Conservation (phyloP, 2,113 vertebrate genomes). For the Catharus fuscescens region DNA sequence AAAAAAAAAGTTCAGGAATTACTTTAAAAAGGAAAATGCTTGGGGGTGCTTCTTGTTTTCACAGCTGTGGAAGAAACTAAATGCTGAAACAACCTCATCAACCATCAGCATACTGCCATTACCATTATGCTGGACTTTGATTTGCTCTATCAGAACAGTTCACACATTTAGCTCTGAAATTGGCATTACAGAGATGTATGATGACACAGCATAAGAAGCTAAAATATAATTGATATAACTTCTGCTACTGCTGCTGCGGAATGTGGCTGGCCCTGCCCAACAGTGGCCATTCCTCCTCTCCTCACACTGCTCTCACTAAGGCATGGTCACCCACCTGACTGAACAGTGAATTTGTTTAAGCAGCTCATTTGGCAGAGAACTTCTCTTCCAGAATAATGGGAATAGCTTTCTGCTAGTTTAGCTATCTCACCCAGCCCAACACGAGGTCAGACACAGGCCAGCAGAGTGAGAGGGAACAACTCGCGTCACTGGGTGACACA, state of each 20-base stretch:
- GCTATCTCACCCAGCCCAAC: background rate
- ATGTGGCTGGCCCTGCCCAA: background rate
- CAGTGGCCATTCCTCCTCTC: background rate
- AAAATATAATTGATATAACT: background rate
- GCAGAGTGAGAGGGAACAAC: background rate
- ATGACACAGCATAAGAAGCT: background rate
- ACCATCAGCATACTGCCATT: background rate
- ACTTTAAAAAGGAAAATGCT: background rate
- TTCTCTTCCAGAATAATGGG: background rate
- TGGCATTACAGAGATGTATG: background rate
- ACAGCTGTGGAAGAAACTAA: background rate
- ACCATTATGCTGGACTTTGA: background rate
- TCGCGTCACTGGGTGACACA: background rate
- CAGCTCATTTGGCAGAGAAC: background rate
- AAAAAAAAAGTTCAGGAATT: background rate
- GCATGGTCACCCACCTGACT: background rate
- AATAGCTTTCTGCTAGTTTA: slow-evolving; percentile 45
- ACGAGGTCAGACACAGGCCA: background rate
- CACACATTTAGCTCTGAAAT: background rate
- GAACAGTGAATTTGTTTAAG: background rate
- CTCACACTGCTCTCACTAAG: background rate
- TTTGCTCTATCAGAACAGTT: background rate
- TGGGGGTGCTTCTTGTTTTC: background rate
- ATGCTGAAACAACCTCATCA: background rate
- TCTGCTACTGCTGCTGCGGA: background rate